Evolutionary conservation across 2,888 invertebrate genomes (phyloP).

Genomic region (Epicampocera succincta): DNA sequence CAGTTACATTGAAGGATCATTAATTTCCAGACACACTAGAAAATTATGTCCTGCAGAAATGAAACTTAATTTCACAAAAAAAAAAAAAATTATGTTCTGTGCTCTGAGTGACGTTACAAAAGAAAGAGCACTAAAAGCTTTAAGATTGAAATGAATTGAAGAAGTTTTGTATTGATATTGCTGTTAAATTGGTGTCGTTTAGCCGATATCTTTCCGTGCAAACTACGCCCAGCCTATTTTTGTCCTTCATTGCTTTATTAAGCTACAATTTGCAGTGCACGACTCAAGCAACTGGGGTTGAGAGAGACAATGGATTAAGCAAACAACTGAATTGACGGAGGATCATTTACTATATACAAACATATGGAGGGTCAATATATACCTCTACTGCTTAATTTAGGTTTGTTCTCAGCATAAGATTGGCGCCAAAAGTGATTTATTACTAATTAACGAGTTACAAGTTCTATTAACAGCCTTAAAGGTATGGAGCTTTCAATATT

Average conservation of each 20-base stretch:
- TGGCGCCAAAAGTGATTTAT: no score
- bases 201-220: slow-evolving; percentile 23
- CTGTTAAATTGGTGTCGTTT: slow-evolving; percentile 26
- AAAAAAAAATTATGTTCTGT: no score
- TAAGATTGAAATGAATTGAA: slow-evolving; percentile 47
- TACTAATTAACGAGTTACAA: no score
- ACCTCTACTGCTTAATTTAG: no score
- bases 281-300: neutral
- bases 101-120: slow-evolving; percentile 53
- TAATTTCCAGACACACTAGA: no score
- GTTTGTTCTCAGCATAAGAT: no score
- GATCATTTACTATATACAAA: slow-evolving; percentile 56
- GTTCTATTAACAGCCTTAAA: no score
- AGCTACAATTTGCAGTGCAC: slow-evolving; percentile 2
- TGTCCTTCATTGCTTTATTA: slow-evolving; percentile 43
- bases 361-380: slow-evolving; percentile 1
- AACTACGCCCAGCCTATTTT: neutral
- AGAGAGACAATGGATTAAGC: slow-evolving; percentile 24
- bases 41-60: no score
- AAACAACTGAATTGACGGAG: slow-evolving; percentile 19
- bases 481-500: no score
- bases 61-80: no score
- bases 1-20: no score
- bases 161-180: slow-evolving; percentile 48
- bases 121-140: slow-evolving; percentile 30